Percentiles rank a stretch among this genome's conserved stretches.
phyloP scores from a whole-genome alignment of 1,140 invertebrate species.

The Gerris buenoi region DNA sequence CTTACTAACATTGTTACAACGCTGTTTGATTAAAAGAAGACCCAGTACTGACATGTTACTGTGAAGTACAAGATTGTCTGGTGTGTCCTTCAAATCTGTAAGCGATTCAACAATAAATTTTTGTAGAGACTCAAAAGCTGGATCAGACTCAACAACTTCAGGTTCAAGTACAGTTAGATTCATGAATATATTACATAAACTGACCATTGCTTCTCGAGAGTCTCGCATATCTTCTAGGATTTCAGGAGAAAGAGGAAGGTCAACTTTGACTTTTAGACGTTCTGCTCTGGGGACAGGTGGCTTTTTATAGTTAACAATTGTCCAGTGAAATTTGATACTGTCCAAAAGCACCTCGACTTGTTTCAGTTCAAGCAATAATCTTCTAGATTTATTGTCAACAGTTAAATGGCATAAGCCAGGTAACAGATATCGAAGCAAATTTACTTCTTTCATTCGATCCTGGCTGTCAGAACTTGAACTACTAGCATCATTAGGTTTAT shows the following conservation, averaged over 20 bases:
- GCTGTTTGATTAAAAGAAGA: conserved; percentile 66
- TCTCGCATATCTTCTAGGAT: conserved; percentile 65
- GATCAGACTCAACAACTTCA: conserved; percentile 58
- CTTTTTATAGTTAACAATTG: conserved; percentile 69
- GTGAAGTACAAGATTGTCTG: conserved; percentile 66
- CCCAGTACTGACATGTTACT: conserved; percentile 72
- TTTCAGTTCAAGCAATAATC: conserved; percentile 61
- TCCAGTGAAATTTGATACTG: conserved; percentile 67
- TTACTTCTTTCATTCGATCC: conserved; percentile 45
- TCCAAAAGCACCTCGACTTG: conserved; percentile 66
- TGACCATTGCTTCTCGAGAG: conserved; percentile 64
- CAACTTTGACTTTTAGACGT: conserved; percentile 51
- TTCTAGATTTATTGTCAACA: conserved; percentile 71
- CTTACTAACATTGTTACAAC: conserved; percentile 61
- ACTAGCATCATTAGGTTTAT: conserved; percentile 32
- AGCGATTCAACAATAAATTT: conserved; percentile 76
- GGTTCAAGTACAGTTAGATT: conserved; percentile 77
- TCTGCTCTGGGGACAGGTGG: conserved; percentile 62
- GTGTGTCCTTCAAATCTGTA: conserved; percentile 66
- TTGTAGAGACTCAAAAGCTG: conserved; percentile 58
- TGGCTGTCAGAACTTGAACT: conserved; percentile 34
- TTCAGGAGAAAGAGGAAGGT: conserved; percentile 53
- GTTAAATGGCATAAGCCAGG: conserved; percentile 79
- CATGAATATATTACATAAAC: conserved; percentile 81
- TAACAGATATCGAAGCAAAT: conserved; percentile 63